Base-by-base conservation (phyloP, 2,113 vertebrate species). In the Perca fluviatilis region DNA sequence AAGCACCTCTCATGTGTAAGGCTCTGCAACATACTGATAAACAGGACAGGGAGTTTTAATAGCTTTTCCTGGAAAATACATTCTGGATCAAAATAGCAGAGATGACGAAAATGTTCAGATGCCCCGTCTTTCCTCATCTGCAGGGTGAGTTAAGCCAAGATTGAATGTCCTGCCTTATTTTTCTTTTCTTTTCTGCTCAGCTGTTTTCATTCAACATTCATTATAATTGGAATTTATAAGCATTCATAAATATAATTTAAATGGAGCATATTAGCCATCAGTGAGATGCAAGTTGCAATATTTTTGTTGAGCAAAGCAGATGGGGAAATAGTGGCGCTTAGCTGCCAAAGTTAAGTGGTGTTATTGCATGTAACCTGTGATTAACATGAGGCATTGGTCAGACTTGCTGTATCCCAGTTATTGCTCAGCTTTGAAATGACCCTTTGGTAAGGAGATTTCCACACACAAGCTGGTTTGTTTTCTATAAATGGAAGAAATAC, bases 101-200 rank as follows among this genome's bases (percentile, higher is more conserved):
- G 81, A 95, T 95, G 95, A 68, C 93, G 60, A 93, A 92, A 12
- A 86, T 95, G 91, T 94, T 95, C 79, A 89, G 94, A 90, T 95
- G 91, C 80, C 83, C 92, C 0, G 89, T 94, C 51, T 95, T 95
- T 82, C 93, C 95, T 67, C 84, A 91, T 90, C 87, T 95, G 82
- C 92, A 92, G 93, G 95, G 95, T 96, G 91, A 95, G 95, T 91
- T 54, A 2, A 43, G 23, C 12, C 1, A 8, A n/a, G 13, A 49
- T 13, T 63, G 10, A 43, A 6, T 60, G 74, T 46, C 68, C 9
- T 58, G 4, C 9, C 15, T 43, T 64, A 51, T 27, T 27, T 27
- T 27, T 27, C 8, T 5, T 33, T 40, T 25, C 56, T 61, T 62
- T 33, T 6, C 0, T 33, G 13, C n/a, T 27, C 2, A 9, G 12